phyloP scores from a whole-genome alignment of 2,797 vertebrate genomes.

The Rhinella marina region DNA sequence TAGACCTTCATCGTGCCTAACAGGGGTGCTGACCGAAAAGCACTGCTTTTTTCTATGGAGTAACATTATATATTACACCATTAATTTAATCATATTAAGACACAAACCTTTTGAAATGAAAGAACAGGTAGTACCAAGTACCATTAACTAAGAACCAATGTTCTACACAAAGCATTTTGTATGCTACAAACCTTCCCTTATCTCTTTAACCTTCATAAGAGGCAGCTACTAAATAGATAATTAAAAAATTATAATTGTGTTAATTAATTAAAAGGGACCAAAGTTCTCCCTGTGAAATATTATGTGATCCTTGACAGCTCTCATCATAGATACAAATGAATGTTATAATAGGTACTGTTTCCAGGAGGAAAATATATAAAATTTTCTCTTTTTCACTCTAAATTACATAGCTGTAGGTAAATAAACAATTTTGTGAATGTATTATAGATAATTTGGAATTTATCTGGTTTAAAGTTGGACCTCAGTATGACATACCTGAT shows the following conservation, averaged over 20 bases:
- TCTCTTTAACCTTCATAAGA: conserved; percentile 44
- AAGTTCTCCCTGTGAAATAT: conserved; percentile 24
- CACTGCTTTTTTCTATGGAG: too few species aligned
- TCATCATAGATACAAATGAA: not conserved
- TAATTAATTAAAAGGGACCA: conserved; percentile 45
- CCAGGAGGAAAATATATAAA: not conserved
- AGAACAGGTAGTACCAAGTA: too few species aligned
- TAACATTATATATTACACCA: too few species aligned
- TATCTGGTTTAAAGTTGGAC: not conserved
- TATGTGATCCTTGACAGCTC: conserved; percentile 29
- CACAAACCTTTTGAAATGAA: too few species aligned
- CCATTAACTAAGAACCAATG: too few species aligned
- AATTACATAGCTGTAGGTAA: too few species aligned
- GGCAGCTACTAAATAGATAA: conserved; percentile 40
- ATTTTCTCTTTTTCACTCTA: too few species aligned
- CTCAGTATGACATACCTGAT: too few species aligned
- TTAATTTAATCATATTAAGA: too few species aligned
- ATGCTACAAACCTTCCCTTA: conserved; percentile 11
- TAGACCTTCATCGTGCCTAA: too few species aligned
- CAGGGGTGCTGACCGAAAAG: too few species aligned
- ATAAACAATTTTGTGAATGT: too few species aligned
- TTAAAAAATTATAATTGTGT: conserved; percentile 43
- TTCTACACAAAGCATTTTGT: not conserved
- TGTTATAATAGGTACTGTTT: not conserved
- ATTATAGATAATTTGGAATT: not conserved